Base-by-base conservation (phyloP, 2,888 invertebrate species). In the Carabus problematicus region DNA sequence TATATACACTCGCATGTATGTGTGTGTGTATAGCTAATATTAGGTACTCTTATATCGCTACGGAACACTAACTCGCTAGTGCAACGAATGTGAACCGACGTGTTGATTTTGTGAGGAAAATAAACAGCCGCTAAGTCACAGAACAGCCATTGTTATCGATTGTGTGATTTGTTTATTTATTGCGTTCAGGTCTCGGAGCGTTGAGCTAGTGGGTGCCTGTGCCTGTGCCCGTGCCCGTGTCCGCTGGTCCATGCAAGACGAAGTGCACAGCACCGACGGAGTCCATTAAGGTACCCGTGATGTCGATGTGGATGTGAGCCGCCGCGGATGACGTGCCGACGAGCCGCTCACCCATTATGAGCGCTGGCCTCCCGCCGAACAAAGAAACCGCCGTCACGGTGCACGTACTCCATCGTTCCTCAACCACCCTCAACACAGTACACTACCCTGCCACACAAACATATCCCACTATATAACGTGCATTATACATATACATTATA, bases 181-280 rank as follows among this genome's bases (percentile, higher is more conserved):
- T 63, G 54, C 63, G 39, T n/a, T 42, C 49, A 54, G 41, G 54
- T 54, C 29, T 29, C 29, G 29, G 29, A 29, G 29, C 29, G 29
- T 29, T 29, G 29, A 29, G 29, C 52, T 47, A 49, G 47, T 19
- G 18, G 7, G 63, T 39, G 60, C 43, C 16, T 47, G 64, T 76
- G 75, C 71, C n/a, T n/a, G n/a, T n/a, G n/a, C n/a, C n/a, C n/a
- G 63, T 39, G 60, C 43, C 16, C 39, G 64, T 76, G 75, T 71
- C 74, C 76, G 75, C 60, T 73, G 74, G 74, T 66, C 75, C 76
- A 73, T 75, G 75, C 76, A 75, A 76, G 76, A 76, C 75, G 75
- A 75, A 76, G 76, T 76, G 75, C 75, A n/a, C 43, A 18, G 43
- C 19, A n/a, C 7, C 43, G 45, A 40, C 12, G 18, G n/a, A n/a